Evolutionary conservation across 2,797 vertebrate genomes (phyloP), one percentile per base, ranked within the genome.

Genomic region (Rhabdomys pumilio): DNA sequence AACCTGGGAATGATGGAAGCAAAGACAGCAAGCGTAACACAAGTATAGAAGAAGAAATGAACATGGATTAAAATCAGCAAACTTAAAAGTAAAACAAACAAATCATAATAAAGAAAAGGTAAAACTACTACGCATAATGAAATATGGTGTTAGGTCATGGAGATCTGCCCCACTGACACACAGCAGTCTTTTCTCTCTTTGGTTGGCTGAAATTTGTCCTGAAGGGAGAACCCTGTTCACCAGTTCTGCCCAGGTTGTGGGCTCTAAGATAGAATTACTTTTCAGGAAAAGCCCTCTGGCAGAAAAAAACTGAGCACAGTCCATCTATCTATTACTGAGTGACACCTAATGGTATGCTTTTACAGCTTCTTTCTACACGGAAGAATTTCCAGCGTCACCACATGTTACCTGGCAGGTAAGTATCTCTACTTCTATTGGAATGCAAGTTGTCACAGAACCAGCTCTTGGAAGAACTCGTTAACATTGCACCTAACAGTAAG

Each of bases 11-110:
- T 97, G 97, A 98, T 13, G 98, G 97, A 98, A 98, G 97, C 97
- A 98, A 97, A 98, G 98, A 98, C 98, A 98, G 99, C 98, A 99
- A 98, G 99, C 96, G 96, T 80, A 90, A 96, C 92, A 98, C 8
- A 96, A n/a, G 96, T 90, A 96, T 80, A 96, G n/a, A 88, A 93
- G 34, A n/a, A 96, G 67, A 96, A 95, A 96, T 76, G 81, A 82
- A 97, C 95, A 82, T 34, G 81, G 61, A 41, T 96, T 76, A 93
- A 89, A 69, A 96, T 93, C 94, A 94, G 94, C 57, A 90, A 97
- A 97, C n/a, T 38, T 90, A 95, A 95, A 96, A 89, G 65, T 0
- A 65, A 90, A 92, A 96, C 92, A 86, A 95, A 93, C 55, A 96
- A 94, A 80, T 79, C 55, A 95, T 24, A 38, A 96, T 92, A 95